These are phyloP conservation scores for Eubucco bourcierii DNA, from an alignment of 2,113 vertebrate species.

Conservation along the genomic window DNA sequence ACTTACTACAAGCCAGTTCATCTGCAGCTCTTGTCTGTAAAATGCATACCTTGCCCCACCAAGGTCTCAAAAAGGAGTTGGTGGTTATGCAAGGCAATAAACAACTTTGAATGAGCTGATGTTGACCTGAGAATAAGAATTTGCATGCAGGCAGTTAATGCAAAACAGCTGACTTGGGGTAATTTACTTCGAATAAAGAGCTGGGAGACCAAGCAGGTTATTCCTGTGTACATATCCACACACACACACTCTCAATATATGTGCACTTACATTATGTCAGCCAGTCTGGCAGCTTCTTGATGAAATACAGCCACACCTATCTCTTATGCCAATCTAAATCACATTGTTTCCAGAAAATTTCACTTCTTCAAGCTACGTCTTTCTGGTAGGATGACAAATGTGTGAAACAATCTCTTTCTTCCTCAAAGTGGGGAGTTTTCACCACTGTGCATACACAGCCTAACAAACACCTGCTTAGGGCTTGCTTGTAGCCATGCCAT, in stretches of 20 bases:
- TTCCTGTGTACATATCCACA: neutral
- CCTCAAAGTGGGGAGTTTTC: neutral
- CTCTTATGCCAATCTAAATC: neutral
- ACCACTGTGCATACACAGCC: neutral
- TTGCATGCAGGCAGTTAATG: constrained; percentile 16
- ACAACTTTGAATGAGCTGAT: neutral
- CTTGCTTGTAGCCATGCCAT: neutral
- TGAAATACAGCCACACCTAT: neutral
- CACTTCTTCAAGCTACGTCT: neutral
- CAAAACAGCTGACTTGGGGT: neutral
- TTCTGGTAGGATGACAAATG: neutral
- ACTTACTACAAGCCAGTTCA: neutral
- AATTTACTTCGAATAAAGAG: neutral
- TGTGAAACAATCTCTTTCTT: neutral
- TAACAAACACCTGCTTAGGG: neutral
- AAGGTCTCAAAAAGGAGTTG: neutral
- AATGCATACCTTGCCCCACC: neutral
- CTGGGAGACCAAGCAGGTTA: neutral
- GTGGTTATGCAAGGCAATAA: constrained; percentile 2
- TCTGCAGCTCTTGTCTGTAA: neutral
- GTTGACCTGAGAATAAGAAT: constrained; percentile 9
- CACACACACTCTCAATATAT: neutral
- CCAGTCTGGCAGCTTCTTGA: neutral
- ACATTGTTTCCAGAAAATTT: neutral
- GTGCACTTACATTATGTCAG: neutral